A percentile compares a stretch with the other conserved stretches of the same genome.
Evolutionary conservation across 2,113 vertebrate species (phyloP).

Genomic region (Helogale parvula): DNA sequence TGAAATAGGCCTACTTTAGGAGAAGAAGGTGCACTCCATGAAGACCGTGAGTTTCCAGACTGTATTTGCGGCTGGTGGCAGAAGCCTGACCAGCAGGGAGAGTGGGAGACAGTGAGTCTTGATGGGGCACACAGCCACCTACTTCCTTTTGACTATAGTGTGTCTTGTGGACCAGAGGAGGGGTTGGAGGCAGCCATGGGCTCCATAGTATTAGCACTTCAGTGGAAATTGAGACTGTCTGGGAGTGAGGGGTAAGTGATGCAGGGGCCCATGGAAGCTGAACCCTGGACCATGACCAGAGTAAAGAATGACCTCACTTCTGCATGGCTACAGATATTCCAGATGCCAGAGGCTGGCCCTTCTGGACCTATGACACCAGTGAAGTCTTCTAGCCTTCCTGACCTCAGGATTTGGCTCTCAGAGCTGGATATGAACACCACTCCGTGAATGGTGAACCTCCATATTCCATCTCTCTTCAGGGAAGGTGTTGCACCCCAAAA

Average conservation of each 20-base stretch:
- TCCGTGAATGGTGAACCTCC: background rate
- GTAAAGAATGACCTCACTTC: background rate
- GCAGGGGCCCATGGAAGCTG: fast-evolving
- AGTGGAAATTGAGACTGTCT: background rate
- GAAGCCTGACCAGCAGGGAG: background rate
- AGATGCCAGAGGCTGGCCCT: background rate
- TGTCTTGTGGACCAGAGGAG: background rate
- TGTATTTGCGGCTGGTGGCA: background rate
- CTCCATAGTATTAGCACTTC: background rate
- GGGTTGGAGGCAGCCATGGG: background rate
- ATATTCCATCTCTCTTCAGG: background rate
- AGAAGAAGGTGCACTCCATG: too few relatives aligned
- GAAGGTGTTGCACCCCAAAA: background rate
- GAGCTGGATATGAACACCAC: too few relatives aligned
- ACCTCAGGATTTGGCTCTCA: background rate
- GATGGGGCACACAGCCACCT: too few relatives aligned
- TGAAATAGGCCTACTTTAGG: background rate
- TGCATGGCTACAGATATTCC: background rate
- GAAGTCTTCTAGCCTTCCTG: background rate
- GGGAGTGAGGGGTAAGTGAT: too few relatives aligned
- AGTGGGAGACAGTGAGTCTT: background rate
- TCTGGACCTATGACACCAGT: background rate
- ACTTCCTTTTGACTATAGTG: fast-evolving
- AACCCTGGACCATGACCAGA: too few relatives aligned
- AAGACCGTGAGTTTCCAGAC: background rate